Evolutionary conservation across 2,797 vertebrate genomes (phyloP), one percentile per base, ranked within the genome.

Genomic region (Dallia pectoralis): DNA sequence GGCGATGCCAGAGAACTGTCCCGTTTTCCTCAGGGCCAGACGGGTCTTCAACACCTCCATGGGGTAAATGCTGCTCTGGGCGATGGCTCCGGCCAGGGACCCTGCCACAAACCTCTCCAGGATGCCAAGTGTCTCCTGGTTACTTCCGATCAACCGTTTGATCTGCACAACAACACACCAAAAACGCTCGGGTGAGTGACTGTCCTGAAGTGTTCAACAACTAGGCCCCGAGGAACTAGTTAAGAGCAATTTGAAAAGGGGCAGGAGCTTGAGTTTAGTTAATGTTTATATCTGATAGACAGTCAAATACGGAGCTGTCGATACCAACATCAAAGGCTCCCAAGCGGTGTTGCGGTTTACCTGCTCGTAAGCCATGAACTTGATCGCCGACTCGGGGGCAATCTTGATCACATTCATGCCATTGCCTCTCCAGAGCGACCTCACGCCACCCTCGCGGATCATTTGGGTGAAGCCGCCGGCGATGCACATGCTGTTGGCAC

Each of bases 331-430:
- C 4, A 56, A 56, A 56, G 51, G 1, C 8, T 59, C 2, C 53
- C 53, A 12, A n/a, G n/a, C 11, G 0, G 25, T 59, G 53, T n/a
- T n/a, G n/a, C n/a, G 69, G 4, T 27, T 0, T 75, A 97, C 97
- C 95, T 99, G 97, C 70, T 99, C 97, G 0, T 99, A 99, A 1
- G 97, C 97, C 96, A 98, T 97, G 90, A 99, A 99, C 74, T 99
- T 99, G 78, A 99, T 97, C 15, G 97, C 97, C 0, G 97, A 96
- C 79, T 99, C 97, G 0, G 97, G 97, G 2, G 95, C 97, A 0
- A 99, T 99, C 87, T 99, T 99, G 77, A 99, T 88, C 82, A 97
- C 96, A 0, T 99, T 99, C 85, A 99, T 98, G 80, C 97, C 96
- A 0, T 99, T 99, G 22, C 97, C 97, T 51, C 97, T 79, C 97